Conservation (phyloP, 2,797 vertebrate species). For the Potorous gilbertii region DNA sequence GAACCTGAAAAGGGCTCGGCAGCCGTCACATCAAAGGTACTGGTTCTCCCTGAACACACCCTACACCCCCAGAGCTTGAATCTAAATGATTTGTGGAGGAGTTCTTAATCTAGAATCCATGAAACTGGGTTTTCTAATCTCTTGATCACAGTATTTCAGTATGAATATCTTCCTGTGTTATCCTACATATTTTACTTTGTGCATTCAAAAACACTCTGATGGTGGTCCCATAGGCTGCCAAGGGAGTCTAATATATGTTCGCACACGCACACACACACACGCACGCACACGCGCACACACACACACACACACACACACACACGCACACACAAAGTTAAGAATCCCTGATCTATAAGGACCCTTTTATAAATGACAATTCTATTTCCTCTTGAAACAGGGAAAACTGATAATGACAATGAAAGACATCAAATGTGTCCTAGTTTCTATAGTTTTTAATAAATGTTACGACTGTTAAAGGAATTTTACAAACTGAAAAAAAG, state of each 20-base stretch:
- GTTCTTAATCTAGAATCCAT: neutral
- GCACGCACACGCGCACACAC: fast-evolving
- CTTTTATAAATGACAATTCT: neutral
- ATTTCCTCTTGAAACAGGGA: neutral
- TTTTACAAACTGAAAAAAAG: neutral
- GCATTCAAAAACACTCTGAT: neutral
- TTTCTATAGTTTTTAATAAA: neutral
- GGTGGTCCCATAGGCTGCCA: neutral
- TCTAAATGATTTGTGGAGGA: neutral
- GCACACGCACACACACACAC: fast-evolving
- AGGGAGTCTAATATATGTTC: neutral
- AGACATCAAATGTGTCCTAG: neutral
- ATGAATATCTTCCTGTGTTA: neutral
- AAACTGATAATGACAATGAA: neutral
- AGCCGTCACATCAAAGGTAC: too few relatives aligned
- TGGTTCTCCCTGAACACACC: too few relatives aligned
- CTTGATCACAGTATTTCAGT: neutral
- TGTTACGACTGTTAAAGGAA: neutral
- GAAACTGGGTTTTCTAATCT: neutral
- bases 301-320: neutral
- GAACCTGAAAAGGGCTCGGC: too few relatives aligned
- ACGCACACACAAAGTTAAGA: neutral
- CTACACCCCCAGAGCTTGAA: neutral
- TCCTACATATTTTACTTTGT: neutral
- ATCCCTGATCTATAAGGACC: neutral